Conservation (phyloP, 2,797 vertebrate species). For the Hoplostethus atlanticus region DNA sequence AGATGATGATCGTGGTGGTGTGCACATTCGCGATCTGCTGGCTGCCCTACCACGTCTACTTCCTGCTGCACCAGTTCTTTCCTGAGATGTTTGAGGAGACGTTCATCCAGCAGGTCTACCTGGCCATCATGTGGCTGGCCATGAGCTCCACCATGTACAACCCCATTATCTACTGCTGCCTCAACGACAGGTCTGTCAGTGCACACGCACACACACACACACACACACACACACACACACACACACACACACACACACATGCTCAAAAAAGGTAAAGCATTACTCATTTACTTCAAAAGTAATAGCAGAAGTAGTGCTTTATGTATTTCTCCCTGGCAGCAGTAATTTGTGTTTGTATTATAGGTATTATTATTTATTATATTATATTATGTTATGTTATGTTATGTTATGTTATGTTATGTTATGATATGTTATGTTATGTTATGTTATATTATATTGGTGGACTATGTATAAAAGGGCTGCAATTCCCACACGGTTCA, state of each 20-base stretch:
- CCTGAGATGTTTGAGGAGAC: slow-evolving; percentile 84
- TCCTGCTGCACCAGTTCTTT: slow-evolving; percentile 91
- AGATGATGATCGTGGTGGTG: slow-evolving; percentile 99
- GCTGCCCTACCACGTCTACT: slow-evolving; percentile 97
- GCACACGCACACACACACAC: neutral
- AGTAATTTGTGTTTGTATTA: too few relatives aligned
- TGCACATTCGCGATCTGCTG: slow-evolving; percentile 96
- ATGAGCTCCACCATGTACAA: slow-evolving; percentile 99
- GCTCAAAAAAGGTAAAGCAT: neutral
- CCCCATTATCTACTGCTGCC: slow-evolving; percentile 99
- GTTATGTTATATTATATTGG: too few relatives aligned
- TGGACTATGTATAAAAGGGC: too few relatives aligned
- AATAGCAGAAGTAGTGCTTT: too few relatives aligned
- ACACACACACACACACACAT: neutral
- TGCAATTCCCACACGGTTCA: too few relatives aligned
- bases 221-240: neutral
- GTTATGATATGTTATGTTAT: too few relatives aligned
- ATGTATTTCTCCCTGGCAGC: too few relatives aligned
- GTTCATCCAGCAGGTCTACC: slow-evolving; percentile 95
- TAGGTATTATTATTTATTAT: too few relatives aligned
- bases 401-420: too few relatives aligned
- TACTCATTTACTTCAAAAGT: too few relatives aligned
- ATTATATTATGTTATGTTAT: too few relatives aligned
- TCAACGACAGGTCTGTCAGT: slow-evolving; percentile 92
- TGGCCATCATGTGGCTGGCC: slow-evolving; percentile 96